Base-by-base conservation (phyloP, 2,888 invertebrate species). In the Drosophila paracracens region DNA sequence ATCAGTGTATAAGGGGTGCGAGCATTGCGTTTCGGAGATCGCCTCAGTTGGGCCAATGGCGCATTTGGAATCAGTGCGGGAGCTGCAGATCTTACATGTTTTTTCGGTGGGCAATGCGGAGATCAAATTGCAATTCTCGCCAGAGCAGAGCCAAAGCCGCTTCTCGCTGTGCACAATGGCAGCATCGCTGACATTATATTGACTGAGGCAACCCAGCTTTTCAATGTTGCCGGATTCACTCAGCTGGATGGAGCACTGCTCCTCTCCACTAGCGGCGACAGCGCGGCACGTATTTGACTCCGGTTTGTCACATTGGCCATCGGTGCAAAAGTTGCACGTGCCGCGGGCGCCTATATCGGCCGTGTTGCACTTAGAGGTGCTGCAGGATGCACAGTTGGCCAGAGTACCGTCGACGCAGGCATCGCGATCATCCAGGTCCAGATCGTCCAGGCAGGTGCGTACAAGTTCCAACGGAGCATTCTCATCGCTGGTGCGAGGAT, bases 361-460 rank as follows among this genome's bases (percentile, higher is more conserved):
- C 0, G 13, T 81, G 53, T 92, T 92, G 65, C 92, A 92, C 0
- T 69, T 70, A 4, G 36, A 54, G 0, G 31, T 60, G 2, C 33
- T 59, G 56, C 92, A 92, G 11, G 88, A 81, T 0, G 78, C 76
- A 60, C 92, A 92, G 8, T 79, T 75, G 0, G 51, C 40, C 56
- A 83, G 38, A 0, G 70, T 60, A 2, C 85, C 82, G 0, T 62
- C 70, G 0, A 48, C 58, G 65, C 92, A 92, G 0, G 48, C 75
- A 0, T 72, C 76, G 2, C 89, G 91, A 38, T 92, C 91, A 61
- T 89, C 91, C 10, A 70, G 51, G 13, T 91, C 88, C 63, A 90
- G 80, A 53, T 92, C 92, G 64, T 93, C 92, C 11, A 89, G 51
- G n/a, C 92, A 92, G 4, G 80, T 76, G 43, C 92, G 86, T 25